phyloP scores from a whole-genome alignment of 2,113 vertebrate genomes.

The Rhombomys opimus region DNA sequence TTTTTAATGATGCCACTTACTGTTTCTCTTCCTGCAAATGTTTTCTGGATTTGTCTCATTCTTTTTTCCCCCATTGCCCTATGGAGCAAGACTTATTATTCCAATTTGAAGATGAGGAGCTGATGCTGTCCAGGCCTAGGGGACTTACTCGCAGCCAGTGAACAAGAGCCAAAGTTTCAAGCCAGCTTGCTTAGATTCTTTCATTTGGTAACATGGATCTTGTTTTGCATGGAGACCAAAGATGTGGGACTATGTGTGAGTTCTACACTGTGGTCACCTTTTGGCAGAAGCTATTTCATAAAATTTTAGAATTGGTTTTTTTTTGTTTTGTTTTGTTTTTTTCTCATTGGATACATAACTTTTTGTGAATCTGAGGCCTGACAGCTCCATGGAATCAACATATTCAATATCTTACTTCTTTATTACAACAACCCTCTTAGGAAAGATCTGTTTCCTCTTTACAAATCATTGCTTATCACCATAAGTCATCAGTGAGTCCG shows the following conservation, averaged over 20 bases:
- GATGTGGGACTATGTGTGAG: background rate
- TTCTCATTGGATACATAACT: background rate
- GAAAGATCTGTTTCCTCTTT: background rate
- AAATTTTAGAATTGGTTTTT: constrained; percentile 15
- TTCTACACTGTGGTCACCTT: background rate
- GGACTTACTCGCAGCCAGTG: constrained; percentile 23
- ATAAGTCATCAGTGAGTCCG: background rate
- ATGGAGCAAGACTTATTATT: constrained; percentile 33
- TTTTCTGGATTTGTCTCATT: background rate
- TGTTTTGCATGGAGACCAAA: background rate
- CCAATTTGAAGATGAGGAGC: constrained; percentile 54
- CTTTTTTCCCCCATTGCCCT: background rate
- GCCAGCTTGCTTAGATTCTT: background rate
- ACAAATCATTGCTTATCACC: background rate
- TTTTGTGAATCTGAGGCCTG: background rate
- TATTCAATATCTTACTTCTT: background rate
- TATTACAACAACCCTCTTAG: background rate
- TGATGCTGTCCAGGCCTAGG: constrained; percentile 32
- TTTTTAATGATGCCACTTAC: background rate
- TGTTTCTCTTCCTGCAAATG: background rate
- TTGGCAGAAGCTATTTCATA: constrained; percentile 13
- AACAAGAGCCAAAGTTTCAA: background rate
- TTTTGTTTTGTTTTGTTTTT: background rate
- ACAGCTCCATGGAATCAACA: background rate
- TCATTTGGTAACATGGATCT: background rate